phyloP scores from a whole-genome alignment of 2,888 invertebrate genomes.

The Lottia gigantea region DNA sequence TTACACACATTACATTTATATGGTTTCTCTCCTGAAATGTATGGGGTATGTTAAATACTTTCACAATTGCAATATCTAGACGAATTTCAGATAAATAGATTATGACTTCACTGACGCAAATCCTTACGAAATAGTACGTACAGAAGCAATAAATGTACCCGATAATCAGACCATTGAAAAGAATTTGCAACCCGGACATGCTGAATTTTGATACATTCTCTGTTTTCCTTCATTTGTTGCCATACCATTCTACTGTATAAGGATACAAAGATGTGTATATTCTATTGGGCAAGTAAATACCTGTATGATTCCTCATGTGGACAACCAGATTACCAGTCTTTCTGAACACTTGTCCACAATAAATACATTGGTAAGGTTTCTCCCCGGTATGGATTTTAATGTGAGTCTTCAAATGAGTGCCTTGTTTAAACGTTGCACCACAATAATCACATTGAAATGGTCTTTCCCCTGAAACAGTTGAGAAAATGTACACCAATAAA shows the following conservation, averaged over 20 bases:
- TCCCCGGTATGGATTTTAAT: background rate
- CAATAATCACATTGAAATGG: background rate
- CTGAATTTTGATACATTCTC: no score
- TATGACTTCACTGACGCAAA: no score
- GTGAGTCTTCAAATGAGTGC: background rate
- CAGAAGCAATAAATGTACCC: no score
- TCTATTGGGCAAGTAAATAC: background rate
- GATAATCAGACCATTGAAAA: no score
- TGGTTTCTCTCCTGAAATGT: background rate
- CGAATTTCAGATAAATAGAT: no score
- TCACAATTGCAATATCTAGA: no score
- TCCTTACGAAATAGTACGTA: no score
- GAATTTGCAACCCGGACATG: no score
- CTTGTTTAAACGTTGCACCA: background rate
- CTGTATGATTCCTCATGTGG: slow-evolving; percentile 7
- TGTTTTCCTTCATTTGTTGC: no score
- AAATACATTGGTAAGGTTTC: background rate
- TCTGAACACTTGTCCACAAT: background rate
- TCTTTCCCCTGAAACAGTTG: background rate
- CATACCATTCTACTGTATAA: no score
- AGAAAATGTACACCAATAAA: no score
- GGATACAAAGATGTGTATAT: background rate
- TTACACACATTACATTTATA: background rate
- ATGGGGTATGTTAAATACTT: no score
- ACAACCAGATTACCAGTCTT: slow-evolving; percentile 7